A percentile compares a stretch with the other conserved stretches of the same genome.
phyloP scores from a whole-genome alignment of 2,888 invertebrate genomes.

The Nasonovia ribisnigri region DNA sequence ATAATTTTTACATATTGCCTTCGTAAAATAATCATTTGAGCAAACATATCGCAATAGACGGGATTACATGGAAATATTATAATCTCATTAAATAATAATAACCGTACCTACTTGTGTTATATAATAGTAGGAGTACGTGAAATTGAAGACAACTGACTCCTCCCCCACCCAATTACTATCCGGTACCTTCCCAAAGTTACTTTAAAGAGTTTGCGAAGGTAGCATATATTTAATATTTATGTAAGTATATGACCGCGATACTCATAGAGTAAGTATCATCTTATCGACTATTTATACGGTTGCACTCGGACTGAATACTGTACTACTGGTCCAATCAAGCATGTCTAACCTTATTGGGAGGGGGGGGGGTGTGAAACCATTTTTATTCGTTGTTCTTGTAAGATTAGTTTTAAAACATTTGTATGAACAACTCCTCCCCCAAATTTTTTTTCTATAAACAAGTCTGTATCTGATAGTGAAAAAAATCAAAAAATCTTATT shows the following conservation, averaged over 20 bases:
- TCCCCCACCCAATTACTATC: neutral
- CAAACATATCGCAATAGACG: neutral
- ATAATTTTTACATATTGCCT: conserved; percentile 1
- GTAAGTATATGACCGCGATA: neutral
- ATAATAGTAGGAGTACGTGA: neutral
- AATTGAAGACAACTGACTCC: conserved; percentile 7
- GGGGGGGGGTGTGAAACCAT: neutral
- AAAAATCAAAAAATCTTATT: neutral
- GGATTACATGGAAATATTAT: conserved; percentile 17
- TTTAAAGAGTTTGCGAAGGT: neutral
- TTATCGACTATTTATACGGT: neutral
- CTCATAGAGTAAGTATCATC: neutral
- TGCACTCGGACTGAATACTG: neutral
- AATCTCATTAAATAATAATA: conserved; percentile 25
- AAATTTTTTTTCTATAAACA: neutral
- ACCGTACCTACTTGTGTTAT: neutral
- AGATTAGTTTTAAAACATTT: neutral
- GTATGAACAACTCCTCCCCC: neutral
- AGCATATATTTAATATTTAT: neutral
- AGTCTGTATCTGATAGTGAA: neutral
- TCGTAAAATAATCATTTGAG: conserved; percentile 8
- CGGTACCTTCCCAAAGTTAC: neutral
- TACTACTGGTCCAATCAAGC: neutral
- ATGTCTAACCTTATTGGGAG: neutral
- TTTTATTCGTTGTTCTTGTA: neutral